Base-by-base conservation (phyloP, 2,888 invertebrate species). In the Meliscaeva auricollis region DNA sequence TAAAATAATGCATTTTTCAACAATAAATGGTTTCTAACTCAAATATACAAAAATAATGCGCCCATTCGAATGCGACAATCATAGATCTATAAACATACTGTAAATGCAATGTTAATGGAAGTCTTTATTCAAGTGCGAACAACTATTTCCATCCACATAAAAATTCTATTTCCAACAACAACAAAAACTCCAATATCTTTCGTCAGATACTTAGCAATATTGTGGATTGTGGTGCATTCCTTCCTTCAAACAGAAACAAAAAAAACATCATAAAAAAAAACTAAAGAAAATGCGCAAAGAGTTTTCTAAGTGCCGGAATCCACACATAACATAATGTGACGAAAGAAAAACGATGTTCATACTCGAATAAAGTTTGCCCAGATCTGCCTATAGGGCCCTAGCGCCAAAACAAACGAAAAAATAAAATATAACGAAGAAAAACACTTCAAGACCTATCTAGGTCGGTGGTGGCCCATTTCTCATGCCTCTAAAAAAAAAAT, bases 381-480 rank as follows among this genome's bases (percentile, higher is more conserved):
- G 50, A 58, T 54, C 48, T 73, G 54, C 66, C 66, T 64, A 82
- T 30, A 38, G 46, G 46, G 20, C 13, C 50, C 8, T 26, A 66
- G 32, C 66, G 50, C 66, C 58, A 17, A 58, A 58, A 20, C 20
- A 8, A 66, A 22, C 38, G 4, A 26, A 26, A 26, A 44, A 6
- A 26, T 7, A 38, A 13, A n/a, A 41, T 35, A 35, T 32, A 56
- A 50, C 2, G 1, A 22, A 26, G 1, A n/a, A 30, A 46, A 48
- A 64, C 30, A 66, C 46, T 64, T 46, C 17, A 54, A 72, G 26
- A 41, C 15, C 50, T 70, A 79, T 72, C 75, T 84, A 70, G 84
- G 84, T 80, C 84, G 69, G 41, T 62, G 75, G 75, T 84, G 84
- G 80, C 84, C 80, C 75, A 84, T 84, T 84, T 84, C 84, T 80